Evolutionary conservation across 2,113 vertebrate genomes (phyloP).

Genomic region (Ptilorrhoa leucosticta): DNA sequence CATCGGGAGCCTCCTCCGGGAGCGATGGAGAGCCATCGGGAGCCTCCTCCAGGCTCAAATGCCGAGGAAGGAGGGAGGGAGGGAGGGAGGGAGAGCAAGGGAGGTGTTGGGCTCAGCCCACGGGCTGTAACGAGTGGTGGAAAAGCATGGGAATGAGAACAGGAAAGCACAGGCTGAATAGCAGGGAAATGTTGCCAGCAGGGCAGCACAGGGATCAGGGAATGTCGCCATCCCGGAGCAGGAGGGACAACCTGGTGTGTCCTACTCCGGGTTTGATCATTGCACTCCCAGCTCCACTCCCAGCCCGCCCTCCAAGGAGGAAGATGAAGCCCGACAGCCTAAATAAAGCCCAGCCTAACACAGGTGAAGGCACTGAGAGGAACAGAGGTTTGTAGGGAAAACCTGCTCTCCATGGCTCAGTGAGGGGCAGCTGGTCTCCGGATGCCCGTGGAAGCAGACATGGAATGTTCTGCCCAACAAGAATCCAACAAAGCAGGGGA

Average conservation of each 20-base stretch:
- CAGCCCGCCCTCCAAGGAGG: not conserved
- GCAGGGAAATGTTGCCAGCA: not conserved
- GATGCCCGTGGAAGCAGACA: not conserved
- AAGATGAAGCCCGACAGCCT: not conserved
- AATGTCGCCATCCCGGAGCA: fast-evolving
- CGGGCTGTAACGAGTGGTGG: fast-evolving
- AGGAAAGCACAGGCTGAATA: not conserved
- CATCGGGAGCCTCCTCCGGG: fast-evolving
- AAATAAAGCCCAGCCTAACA: not conserved
- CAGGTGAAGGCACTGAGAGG: not conserved
- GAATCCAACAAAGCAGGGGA: not conserved
- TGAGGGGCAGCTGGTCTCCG: fast-evolving
- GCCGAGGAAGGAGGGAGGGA: not conserved
- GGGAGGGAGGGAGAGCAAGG: not conserved
- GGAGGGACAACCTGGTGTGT: not conserved
- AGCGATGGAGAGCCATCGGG: not conserved
- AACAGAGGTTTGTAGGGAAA: fast-evolving
- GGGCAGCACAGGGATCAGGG: not conserved
- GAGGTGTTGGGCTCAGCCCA: not conserved
- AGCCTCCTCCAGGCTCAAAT: not conserved
- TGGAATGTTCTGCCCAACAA: not conserved
- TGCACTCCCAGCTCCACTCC: fast-evolving
- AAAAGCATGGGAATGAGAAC: not conserved
- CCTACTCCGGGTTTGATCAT: not conserved
- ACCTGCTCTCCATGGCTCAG: fast-evolving